phyloP scores from a whole-genome alignment of 2,888 invertebrate genomes.

The Caenorhabditis doughertyi region DNA sequence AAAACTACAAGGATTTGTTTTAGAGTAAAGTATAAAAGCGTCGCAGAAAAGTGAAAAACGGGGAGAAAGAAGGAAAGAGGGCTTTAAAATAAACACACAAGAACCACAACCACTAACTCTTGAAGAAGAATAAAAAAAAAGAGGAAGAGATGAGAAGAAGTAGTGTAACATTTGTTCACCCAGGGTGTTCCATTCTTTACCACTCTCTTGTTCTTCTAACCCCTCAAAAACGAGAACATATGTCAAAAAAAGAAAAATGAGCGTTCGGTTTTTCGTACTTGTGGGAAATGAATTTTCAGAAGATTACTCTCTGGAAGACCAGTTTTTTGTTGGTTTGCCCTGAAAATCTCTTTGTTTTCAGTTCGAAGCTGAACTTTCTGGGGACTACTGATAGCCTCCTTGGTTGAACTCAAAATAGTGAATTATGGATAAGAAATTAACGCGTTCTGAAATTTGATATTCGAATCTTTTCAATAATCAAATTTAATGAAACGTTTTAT shows the following conservation, averaged over 20 bases:
- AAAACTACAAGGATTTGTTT: constrained; percentile 16
- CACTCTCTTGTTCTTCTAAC: constrained; percentile 9
- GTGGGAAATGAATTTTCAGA: constrained; percentile 3
- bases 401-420: too few relatives aligned
- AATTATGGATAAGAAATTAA: too few relatives aligned
- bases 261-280: background rate
- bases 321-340: too few relatives aligned
- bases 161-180: constrained; percentile 57
- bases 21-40: constrained; percentile 29
- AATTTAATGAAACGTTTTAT: too few relatives aligned
- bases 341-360: too few relatives aligned
- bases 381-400: too few relatives aligned
- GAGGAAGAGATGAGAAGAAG: constrained; percentile 12
- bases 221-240: constrained; percentile 19
- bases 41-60: constrained; percentile 9
- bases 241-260: constrained; percentile 35
- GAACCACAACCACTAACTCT: constrained; percentile 55
- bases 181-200: constrained; percentile 24
- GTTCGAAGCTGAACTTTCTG: too few relatives aligned
- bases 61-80: constrained; percentile 8
- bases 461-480: too few relatives aligned
- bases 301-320: background rate
- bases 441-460: too few relatives aligned
- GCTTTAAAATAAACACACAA: constrained; percentile 61
- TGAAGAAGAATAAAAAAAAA: constrained; percentile 34